These are phyloP conservation scores for Hippocampus abdominalis DNA, from an alignment of 2,113 vertebrate species.

Conservation along the genomic window DNA sequence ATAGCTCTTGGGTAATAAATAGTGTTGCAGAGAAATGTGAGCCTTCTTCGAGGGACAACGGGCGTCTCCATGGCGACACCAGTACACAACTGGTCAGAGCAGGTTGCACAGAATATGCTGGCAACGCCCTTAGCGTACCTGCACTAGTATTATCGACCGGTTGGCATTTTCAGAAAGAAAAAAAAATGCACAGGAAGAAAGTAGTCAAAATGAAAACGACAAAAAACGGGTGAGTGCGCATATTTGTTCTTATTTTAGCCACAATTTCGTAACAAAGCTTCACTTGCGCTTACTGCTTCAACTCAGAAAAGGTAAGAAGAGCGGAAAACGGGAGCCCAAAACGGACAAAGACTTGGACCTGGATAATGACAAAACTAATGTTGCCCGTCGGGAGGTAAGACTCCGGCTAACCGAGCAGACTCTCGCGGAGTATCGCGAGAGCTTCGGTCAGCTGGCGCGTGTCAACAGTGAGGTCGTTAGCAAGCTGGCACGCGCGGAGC, in stretches of 20 bases:
- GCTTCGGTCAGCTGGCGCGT: conserved; percentile 63
- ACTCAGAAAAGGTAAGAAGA: conserved; percentile 67
- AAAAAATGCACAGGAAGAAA: conserved; percentile 70
- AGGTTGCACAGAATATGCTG: not conserved
- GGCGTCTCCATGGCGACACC: conserved; percentile 36
- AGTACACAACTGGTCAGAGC: conserved; percentile 38
- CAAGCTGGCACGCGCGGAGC: conserved; percentile 72
- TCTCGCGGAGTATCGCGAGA: conserved; percentile 68
- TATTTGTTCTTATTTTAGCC: not conserved
- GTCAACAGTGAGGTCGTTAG: conserved; percentile 73
- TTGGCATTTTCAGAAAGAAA: not conserved
- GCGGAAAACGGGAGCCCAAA: conserved; percentile 57
- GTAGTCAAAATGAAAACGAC: conserved; percentile 60
- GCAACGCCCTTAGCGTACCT: not conserved
- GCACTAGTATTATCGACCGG: not conserved
- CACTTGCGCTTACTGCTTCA: not conserved
- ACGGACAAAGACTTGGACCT: conserved; percentile 62
- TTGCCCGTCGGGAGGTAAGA: conserved; percentile 78
- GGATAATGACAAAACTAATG: conserved; percentile 73
- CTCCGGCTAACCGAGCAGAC: conserved; percentile 72
- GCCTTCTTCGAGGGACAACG: not conserved
- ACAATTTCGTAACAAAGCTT: not conserved
- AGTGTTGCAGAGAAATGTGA: conserved; percentile 14
- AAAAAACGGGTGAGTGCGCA: conserved; percentile 60
- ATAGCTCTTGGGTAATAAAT: not conserved